phyloP scores from a whole-genome alignment of 92 coral and sea anemone genomes.

The Phymanthus crucifer region DNA sequence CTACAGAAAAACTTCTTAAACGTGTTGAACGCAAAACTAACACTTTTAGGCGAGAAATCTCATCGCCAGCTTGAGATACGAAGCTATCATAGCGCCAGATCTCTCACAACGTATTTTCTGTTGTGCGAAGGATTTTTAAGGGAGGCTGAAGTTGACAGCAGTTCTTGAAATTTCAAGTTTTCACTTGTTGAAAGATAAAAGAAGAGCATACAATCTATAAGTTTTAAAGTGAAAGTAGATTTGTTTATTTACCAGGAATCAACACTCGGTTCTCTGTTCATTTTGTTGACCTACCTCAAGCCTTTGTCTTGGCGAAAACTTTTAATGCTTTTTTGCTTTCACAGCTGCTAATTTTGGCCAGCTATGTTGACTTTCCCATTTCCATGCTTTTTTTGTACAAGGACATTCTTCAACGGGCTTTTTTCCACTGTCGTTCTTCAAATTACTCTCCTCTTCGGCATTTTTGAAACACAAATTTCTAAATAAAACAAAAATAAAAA shows the following conservation, averaged over 20 bases:
- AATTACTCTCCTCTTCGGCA: not conserved
- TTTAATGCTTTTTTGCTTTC: slow-evolving; percentile 69
- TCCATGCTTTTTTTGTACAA: slow-evolving; percentile 29
- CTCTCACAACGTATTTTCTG: slow-evolving; percentile 21
- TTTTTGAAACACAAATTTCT: not conserved
- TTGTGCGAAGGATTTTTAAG: slow-evolving; percentile 24
- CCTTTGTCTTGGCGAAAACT: slow-evolving; percentile 67
- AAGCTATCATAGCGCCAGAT: slow-evolving; percentile 10
- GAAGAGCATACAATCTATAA: slow-evolving; percentile 76
- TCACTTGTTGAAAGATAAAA: slow-evolving; percentile 74
- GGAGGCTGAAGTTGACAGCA: slow-evolving; percentile 42
- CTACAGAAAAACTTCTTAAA: not conserved
- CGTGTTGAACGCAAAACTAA: not conserved
- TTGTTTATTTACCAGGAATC: slow-evolving; percentile 63
- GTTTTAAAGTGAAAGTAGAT: slow-evolving; percentile 81
- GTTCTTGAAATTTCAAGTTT: slow-evolving; percentile 81
- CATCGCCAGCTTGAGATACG: not conserved
- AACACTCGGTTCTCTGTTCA: slow-evolving; percentile 54
- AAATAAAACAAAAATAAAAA: not conserved
- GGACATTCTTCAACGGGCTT: not conserved
- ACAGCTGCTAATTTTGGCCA: slow-evolving; percentile 80
- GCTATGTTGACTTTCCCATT: slow-evolving; percentile 64
- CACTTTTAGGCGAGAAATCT: not conserved
- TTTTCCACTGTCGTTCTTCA: not conserved
- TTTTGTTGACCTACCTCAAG: slow-evolving; percentile 54